Conservation (phyloP, 2,113 vertebrate species). For the Lanius ludovicianus region DNA sequence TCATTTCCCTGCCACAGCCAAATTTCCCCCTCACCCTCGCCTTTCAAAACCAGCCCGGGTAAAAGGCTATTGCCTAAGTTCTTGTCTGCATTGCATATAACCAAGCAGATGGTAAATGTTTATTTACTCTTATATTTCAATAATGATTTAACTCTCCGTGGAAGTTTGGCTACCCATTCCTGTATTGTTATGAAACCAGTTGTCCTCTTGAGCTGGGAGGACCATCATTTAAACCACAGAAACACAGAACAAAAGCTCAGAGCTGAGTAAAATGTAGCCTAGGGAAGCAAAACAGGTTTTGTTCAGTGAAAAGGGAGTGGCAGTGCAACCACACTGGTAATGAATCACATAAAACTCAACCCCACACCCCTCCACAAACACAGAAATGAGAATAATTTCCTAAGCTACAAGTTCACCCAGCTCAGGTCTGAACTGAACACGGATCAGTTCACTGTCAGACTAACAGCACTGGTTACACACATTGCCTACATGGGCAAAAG, state of each 20-base stretch:
- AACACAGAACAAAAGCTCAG: not conserved
- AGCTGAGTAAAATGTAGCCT: not conserved
- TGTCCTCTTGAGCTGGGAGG: not conserved
- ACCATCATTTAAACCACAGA: not conserved
- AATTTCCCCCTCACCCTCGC: not conserved
- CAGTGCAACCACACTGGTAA: not conserved
- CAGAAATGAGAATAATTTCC: not conserved
- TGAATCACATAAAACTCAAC: not conserved
- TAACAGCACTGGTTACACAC: not conserved
- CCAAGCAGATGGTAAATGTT: not conserved
- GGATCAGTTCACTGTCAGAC: not conserved
- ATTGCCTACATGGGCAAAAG: not conserved
- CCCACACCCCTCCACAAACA: not conserved
- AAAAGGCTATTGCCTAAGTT: not conserved
- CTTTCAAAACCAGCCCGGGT: not conserved
- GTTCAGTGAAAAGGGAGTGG: constrained; percentile 28
- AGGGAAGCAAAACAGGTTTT: constrained; percentile 28
- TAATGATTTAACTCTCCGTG: not conserved
- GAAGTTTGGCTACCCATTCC: not conserved
- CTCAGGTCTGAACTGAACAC: not conserved
- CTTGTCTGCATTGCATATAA: not conserved
- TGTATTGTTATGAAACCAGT: not conserved
- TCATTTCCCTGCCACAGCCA: not conserved
- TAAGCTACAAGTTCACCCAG: not conserved
- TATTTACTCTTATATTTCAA: not conserved